A percentile compares a stretch with the other conserved stretches of the same genome.
Conservation (phyloP, 2,113 vertebrate species). For the Festucalex cinctus region DNA sequence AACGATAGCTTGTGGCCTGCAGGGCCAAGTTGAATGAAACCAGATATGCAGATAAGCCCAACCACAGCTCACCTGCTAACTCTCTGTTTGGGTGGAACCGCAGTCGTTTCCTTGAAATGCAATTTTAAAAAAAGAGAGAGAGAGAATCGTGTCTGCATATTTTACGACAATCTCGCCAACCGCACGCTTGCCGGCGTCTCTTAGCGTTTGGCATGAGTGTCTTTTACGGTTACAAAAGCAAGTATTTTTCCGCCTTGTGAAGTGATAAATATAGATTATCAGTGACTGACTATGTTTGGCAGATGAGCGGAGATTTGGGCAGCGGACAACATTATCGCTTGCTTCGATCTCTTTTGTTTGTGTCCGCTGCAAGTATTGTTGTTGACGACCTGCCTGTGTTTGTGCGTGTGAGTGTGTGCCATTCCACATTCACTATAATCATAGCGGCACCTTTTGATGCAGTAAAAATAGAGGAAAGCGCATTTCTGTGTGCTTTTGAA, state of each 20-base stretch:
- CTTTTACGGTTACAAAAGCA: not conserved
- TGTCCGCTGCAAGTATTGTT: conserved; percentile 2
- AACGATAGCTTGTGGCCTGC: conserved; percentile 16
- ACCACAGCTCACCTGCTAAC: not conserved
- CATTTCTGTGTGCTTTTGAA: conserved; percentile 16
- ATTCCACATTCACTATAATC: conserved; percentile 20
- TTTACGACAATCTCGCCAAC: conserved; percentile 2
- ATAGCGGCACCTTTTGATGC: not conserved
- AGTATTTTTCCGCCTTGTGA: not conserved
- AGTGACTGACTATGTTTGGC: not conserved
- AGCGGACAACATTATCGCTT: conserved; percentile 16
- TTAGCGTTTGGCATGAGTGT: not conserved
- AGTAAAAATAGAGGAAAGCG: conserved; percentile 4
- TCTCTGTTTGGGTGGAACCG: conserved; percentile 30
- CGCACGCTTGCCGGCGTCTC: not conserved
- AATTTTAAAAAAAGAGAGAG: too few species aligned
- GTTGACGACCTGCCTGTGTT: not conserved
- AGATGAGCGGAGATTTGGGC: conserved; percentile 5
- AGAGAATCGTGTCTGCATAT: conserved; percentile 10
- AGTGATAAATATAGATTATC: not conserved
- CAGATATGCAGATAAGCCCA: conserved; percentile 50
- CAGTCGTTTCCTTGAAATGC: conserved; percentile 1
- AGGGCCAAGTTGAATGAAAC: conserved; percentile 46
- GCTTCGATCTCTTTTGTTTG: conserved; percentile 15
- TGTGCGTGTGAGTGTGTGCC: not conserved